Conservation (phyloP, 2,113 vertebrate species). For the Actenoides lindsayi region DNA sequence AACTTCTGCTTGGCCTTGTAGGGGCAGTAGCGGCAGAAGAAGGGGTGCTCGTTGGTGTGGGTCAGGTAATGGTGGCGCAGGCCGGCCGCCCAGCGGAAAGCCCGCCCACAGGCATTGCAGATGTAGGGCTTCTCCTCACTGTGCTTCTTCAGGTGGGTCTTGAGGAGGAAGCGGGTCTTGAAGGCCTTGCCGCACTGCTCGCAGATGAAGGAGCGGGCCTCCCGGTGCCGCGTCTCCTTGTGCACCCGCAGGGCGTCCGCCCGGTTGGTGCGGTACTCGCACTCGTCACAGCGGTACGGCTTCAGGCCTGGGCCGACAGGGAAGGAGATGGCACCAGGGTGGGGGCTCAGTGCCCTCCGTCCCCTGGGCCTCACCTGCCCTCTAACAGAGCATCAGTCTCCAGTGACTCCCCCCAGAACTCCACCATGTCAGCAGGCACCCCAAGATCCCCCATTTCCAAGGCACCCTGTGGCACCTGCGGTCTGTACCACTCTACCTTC, state of each 20-base stretch:
- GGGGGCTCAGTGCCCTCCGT: background rate
- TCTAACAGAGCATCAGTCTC: background rate
- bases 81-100: slow-evolving; percentile 94
- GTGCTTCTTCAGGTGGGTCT: slow-evolving; percentile 94
- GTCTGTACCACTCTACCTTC: background rate
- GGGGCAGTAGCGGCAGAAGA: slow-evolving; percentile 89
- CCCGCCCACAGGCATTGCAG: slow-evolving; percentile 86
- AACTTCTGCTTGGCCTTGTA: slow-evolving; percentile 97
- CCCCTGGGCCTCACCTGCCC: fast-evolving
- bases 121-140: slow-evolving; percentile 87
- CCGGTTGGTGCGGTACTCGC: slow-evolving; percentile 92
- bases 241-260: slow-evolving; percentile 91
- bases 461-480: background rate
- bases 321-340: background rate
- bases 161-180: slow-evolving; percentile 93
- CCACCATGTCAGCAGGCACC: background rate
- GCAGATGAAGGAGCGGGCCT: slow-evolving; percentile 90
- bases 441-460: background rate
- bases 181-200: slow-evolving; percentile 98
- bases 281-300: slow-evolving; percentile 87
- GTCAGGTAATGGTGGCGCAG: slow-evolving; percentile 94
- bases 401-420: background rate
- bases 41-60: slow-evolving; percentile 92
- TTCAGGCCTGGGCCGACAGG: slow-evolving; percentile 82
- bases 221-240: slow-evolving; percentile 87